A percentile compares a stretch with the other conserved stretches of the same genome.
Conservation (phyloP, 2,888 invertebrate genomes). For the Aproaerema taeniolella region DNA sequence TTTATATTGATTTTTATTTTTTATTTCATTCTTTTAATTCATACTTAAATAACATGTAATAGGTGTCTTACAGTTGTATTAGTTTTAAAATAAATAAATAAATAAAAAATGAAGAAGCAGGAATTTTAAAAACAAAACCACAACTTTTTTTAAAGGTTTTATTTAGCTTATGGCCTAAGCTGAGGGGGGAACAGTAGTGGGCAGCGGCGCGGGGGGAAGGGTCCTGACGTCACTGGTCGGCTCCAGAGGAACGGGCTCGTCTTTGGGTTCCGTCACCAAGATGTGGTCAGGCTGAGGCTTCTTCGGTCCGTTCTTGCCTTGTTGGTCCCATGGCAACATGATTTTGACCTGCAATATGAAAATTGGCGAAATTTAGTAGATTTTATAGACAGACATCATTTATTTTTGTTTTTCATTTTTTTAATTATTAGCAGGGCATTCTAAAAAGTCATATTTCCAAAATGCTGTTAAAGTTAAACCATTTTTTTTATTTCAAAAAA, state of each 20-base stretch:
- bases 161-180: slow-evolving; percentile 53
- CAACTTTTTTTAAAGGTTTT: slow-evolving; percentile 36
- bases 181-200: slow-evolving; percentile 47
- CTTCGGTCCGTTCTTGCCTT: slow-evolving; percentile 98
- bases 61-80: no score
- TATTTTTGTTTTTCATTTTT: no score
- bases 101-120: neutral
- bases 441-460: no score
- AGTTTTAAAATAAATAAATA: no score
- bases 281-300: slow-evolving; percentile 98
- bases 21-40: no score
- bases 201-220: slow-evolving; percentile 75
- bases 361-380: no score
- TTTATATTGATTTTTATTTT: no score
- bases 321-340: slow-evolving; percentile 99
- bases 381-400: neutral
- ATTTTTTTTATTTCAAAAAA: no score
- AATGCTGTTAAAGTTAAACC: no score
- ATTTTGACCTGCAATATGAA: slow-evolving; percentile 90
- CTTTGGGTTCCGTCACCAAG: slow-evolving; percentile 97
- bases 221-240: slow-evolving; percentile 88
- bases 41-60: no score
- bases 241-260: slow-evolving; percentile 86
- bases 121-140: no score
- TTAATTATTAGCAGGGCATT: no score